Base-by-base conservation (phyloP, 2,113 vertebrate species). In the Xiphophorus couchianus region DNA sequence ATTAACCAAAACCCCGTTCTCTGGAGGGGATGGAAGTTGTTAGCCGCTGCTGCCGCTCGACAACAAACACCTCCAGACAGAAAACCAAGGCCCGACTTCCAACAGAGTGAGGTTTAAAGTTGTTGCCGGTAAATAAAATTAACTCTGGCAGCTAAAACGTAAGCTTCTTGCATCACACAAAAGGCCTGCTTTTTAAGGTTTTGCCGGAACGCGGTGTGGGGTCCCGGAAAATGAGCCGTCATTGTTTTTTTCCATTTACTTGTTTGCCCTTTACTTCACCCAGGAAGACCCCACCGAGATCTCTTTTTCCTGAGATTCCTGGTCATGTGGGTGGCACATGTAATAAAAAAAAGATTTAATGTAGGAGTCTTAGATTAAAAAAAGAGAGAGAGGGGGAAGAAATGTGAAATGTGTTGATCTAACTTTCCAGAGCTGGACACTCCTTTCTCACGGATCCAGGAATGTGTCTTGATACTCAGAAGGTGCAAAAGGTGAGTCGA, bases 1-100 rank as follows among this genome's bases (percentile, higher is more conserved):
- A 84, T 84, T 54, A 77, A 63, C 37, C 64, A 9, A 25, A 25
- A 54, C 44, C 35, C 74, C 69, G 28, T 0, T 72, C 65, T 42
- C 58, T 69, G 48, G 25, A 48, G 22, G 29, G 61, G 51, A 28
- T 58, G 62, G 71, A 54, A 22, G 60, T 58, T 15, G 72, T 54
- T 33, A 22, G 33, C 17, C 35, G 27, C 17, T 44, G 30, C n/a
- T 66, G 51, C 22, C 31, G 25, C 58, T 44, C 62, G 27, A 70
- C 1, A 17, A 78, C 73, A 76, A 70, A 54, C n/a, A 1, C 69
- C 39, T 64, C 28, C n/a, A 66, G 28, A 61, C 14, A 33, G 11
- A 25, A 69, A n/a, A 35, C 48, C 62, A 27, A 66, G 30, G 37
- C 9, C 58, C 44, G 27, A 60, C 13, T 3, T 76, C 69, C 74